phyloP scores from a whole-genome alignment of 2,888 invertebrate species.

The Ptycholaimellus sp. region DNA sequence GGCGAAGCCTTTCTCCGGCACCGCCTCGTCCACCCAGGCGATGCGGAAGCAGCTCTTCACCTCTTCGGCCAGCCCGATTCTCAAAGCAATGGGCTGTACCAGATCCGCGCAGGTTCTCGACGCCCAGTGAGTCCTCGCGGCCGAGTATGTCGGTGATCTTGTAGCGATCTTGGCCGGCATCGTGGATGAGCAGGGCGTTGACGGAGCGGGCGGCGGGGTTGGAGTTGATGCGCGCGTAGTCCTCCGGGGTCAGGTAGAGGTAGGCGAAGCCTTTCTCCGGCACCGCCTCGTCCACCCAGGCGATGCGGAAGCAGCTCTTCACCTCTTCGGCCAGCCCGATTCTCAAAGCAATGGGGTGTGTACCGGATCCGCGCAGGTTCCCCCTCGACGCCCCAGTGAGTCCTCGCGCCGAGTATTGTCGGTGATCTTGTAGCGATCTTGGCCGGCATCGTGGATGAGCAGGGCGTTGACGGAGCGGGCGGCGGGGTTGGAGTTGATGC shows the following conservation, averaged over 20 bases:
- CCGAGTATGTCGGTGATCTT: conserved; percentile 81
- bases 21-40: conserved; percentile 65
- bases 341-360: too few relatives aligned
- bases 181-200: too few relatives aligned
- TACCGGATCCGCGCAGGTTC: too few relatives aligned
- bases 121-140: conserved; percentile 61
- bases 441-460: too few relatives aligned
- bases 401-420: too few relatives aligned
- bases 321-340: too few relatives aligned
- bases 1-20: conserved; percentile 72
- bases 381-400: too few relatives aligned
- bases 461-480: too few relatives aligned
- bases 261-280: conserved; percentile 82
- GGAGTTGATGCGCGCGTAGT: conserved; percentile 35
- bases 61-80: too few relatives aligned
- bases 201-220: too few relatives aligned
- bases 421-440: too few relatives aligned
- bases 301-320: conserved; percentile 59
- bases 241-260: conserved; percentile 69
- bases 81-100: too few relatives aligned
- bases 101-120: conserved; percentile 49
- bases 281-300: conserved; percentile 66
- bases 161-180: conserved; percentile 47
- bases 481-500: background rate
- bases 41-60: conserved; percentile 64